Conservation (phyloP, 1,140 invertebrate genomes). For the Anastatus disparis region DNA sequence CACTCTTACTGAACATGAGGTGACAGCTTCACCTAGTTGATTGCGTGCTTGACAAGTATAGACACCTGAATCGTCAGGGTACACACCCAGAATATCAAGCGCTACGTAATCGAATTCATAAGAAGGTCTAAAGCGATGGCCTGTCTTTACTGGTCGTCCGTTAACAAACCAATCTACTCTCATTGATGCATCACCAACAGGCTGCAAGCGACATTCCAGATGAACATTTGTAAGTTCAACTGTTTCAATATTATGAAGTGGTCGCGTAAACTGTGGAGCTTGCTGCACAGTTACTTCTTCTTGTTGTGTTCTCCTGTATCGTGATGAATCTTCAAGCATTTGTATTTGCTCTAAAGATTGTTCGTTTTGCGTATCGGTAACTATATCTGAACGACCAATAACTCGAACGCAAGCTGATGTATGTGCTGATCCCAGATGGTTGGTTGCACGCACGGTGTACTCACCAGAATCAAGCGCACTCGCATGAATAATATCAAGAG, state of each 20-base stretch:
- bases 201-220: constrained; percentile 91
- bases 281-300: constrained; percentile 85
- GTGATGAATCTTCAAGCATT: constrained; percentile 88
- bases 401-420: constrained; percentile 90
- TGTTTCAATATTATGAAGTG: constrained; percentile 90
- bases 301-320: constrained; percentile 75
- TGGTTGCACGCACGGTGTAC: constrained; percentile 92
- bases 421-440: constrained; percentile 90
- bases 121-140: constrained; percentile 93
- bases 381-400: constrained; percentile 83
- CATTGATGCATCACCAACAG: constrained; percentile 95
- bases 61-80: constrained; percentile 95
- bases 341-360: constrained; percentile 94
- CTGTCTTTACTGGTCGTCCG: constrained; percentile 85
- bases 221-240: constrained; percentile 93
- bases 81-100: constrained; percentile 93
- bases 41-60: constrained; percentile 94
- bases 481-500: constrained; percentile 88
- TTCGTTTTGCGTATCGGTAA: constrained; percentile 95
- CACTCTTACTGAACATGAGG: constrained; percentile 87
- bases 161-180: constrained; percentile 98
- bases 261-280: constrained; percentile 86
- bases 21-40: constrained; percentile 93
- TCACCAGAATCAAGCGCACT: constrained; percentile 91
- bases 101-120: constrained; percentile 99